Base-by-base conservation (phyloP, 1,140 invertebrate species). In the Elysia chlorotica region DNA sequence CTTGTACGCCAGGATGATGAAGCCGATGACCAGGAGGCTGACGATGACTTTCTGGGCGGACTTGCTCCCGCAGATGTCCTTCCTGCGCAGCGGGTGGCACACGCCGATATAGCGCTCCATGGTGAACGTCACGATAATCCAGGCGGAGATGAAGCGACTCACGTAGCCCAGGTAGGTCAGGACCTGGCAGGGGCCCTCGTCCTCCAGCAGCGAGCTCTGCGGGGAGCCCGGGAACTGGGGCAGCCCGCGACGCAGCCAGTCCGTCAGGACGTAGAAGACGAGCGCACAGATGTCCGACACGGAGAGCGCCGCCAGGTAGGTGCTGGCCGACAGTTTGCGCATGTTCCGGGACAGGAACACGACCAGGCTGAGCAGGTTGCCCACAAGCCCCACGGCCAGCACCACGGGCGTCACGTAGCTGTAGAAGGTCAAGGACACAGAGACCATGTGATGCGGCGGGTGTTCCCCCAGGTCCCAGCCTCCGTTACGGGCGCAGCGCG, bases 81-180 rank as follows among this genome's bases (percentile, higher is more conserved):
- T 36, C 23, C 74, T 65, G 37, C 62, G 68, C 14, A 82, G 56
- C 1, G 82, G 79, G 67, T 81, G 78, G 61, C 82, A 83, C 28
- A 83, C 82, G 4, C 82, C 82, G 65, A 83, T 81, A 77, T 84
- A 86, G 4, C 85, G 48, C 72, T 86, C 85, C 48, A 79, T 72
- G 0, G 85, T 85, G 63, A 86, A 86, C 31, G 79, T 76, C 1
- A 84, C 84, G 14, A 86, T 75, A 37, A 86, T 56, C 84, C 84
- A 86, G 4, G 83, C 79, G 0, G 83, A 85, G 30, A 85, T 41
- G 71, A 86, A 85, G 3, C 85, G 77, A 19, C 73, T 79, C 25
- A 81, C 72, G 66, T 85, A 85, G 38, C 76, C 74, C 0, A 85
- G 38, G 69, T 81, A 85, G 5, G 82, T 36, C 5, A 79, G 74